phyloP scores from a whole-genome alignment of 2,113 vertebrate species.

The Gymnocephalus cernua region DNA sequence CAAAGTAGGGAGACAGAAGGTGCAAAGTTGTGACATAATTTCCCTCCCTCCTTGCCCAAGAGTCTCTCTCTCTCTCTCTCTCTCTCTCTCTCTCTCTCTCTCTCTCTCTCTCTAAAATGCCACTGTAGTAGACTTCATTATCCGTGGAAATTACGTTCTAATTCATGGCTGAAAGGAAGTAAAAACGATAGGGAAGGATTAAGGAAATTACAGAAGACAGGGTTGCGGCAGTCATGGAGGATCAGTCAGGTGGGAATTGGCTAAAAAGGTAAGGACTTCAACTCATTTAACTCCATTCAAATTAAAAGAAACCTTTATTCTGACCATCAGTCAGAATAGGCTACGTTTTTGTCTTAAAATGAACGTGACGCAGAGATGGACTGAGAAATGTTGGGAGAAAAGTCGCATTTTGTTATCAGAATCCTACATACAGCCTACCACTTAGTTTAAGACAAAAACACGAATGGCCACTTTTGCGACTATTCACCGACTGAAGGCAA shows the following conservation, averaged over 20 bases:
- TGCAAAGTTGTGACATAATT: no score
- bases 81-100: background rate
- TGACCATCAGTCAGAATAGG: no score
- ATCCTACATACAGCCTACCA: no score
- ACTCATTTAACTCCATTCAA: background rate
- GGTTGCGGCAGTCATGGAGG: conserved; percentile 7
- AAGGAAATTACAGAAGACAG: background rate
- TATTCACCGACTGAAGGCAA: background rate
- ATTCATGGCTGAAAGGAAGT: background rate
- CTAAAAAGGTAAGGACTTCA: conserved; percentile 42
- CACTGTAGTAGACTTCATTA: no score
- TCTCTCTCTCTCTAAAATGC: no score
- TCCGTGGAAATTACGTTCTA: background rate
- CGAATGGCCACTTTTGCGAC: no score
- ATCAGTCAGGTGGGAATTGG: background rate
- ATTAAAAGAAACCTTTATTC: background rate
- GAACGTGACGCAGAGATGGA: no score
- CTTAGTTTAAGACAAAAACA: no score
- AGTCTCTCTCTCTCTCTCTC: background rate
- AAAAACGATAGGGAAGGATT: background rate
- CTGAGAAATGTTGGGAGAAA: no score
- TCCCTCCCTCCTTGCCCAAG: background rate
- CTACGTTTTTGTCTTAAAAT: no score
- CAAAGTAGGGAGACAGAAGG: no score
- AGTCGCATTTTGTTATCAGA: no score